A percentile compares a stretch with the other conserved stretches of the same genome.
Conservation (phyloP, 2,113 vertebrate genomes). For the Chaenocephalus aceratus region DNA sequence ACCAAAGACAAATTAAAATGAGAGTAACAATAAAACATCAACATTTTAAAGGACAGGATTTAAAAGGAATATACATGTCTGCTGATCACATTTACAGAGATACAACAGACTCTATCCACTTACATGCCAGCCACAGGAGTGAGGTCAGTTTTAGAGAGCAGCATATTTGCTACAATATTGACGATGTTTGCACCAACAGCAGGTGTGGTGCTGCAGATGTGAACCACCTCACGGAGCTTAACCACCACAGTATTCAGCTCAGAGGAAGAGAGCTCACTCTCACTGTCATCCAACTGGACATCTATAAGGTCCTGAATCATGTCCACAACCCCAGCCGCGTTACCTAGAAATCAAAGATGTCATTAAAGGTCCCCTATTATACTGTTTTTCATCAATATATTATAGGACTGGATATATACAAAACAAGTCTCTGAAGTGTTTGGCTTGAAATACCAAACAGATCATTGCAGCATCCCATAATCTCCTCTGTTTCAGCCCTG, state of each 20-base stretch:
- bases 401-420: too few relatives aligned
- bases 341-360: conserved; percentile 58
- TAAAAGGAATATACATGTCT: not conserved
- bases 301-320: conserved; percentile 73
- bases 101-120: conserved; percentile 22
- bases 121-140: conserved; percentile 68
- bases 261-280: conserved; percentile 39
- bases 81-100: not conserved
- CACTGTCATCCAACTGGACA: conserved; percentile 30
- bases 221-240: conserved; percentile 78
- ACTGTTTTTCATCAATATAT: too few relatives aligned
- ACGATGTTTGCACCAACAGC: conserved; percentile 62
- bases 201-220: conserved; percentile 51
- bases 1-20: conserved; percentile 13
- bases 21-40: not conserved
- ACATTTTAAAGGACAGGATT: not conserved
- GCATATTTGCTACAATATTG: conserved; percentile 70
- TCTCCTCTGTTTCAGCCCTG: too few relatives aligned
- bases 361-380: not conserved
- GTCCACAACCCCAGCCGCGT: conserved; percentile 75
- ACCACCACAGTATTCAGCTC: conserved; percentile 77
- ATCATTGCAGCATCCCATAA: too few relatives aligned
- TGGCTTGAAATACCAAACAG: too few relatives aligned
- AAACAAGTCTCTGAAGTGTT: too few relatives aligned
- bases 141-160: conserved; percentile 72